Conservation (phyloP, 2,888 invertebrate genomes). For the Cantharis nigra region DNA sequence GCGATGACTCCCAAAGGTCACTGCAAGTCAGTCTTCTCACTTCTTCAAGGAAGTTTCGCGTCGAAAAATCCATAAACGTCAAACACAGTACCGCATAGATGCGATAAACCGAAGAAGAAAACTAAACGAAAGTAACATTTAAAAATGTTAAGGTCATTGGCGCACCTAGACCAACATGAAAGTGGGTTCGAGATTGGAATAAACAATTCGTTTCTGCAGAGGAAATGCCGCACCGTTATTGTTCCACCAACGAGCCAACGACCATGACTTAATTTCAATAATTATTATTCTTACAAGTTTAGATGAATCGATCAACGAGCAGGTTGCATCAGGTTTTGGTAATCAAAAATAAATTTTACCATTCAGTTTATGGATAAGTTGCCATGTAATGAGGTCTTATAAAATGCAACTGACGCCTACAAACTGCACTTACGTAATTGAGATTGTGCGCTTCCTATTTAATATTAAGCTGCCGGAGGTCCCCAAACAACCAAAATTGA, state of each 20-base stretch:
- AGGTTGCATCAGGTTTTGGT: too few species aligned
- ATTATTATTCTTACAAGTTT: background rate
- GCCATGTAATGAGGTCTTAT: background rate
- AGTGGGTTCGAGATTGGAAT: background rate
- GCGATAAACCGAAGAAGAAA: background rate
- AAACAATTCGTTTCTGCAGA: background rate
- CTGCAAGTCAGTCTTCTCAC: background rate
- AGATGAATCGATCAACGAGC: background rate
- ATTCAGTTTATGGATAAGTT: background rate
- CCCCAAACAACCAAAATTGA: too few species aligned
- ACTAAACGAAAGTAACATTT: background rate
- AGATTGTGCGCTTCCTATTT: background rate
- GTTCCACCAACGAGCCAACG: background rate
- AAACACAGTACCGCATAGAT: background rate
- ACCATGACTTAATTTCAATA: background rate
- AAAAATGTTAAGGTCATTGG: background rate
- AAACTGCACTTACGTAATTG: background rate
- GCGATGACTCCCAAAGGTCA: constrained; percentile 8
- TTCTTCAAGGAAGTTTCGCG: background rate
- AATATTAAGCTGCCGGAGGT: background rate
- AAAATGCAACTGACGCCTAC: background rate
- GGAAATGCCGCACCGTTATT: background rate
- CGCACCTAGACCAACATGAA: background rate
- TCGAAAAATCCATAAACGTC: background rate
- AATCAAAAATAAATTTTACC: background rate